Percentiles rank a stretch among this genome's conserved stretches.
These are phyloP conservation scores for Corella eumyota DNA, from an alignment of 23 tunicate species.

Conservation along the genomic window DNA sequence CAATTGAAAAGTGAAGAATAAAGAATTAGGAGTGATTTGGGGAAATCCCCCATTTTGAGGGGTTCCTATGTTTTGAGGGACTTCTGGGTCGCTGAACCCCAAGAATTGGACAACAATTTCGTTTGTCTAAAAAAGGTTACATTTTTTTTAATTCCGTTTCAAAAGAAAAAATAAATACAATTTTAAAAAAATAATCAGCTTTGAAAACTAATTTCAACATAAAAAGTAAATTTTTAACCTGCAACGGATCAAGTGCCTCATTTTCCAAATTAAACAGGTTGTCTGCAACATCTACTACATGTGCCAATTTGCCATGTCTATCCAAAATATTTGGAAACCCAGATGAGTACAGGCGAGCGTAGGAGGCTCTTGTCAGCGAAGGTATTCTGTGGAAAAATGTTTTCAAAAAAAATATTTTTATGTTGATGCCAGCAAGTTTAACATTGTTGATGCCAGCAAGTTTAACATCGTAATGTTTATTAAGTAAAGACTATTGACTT, in stretches of 20 bases:
- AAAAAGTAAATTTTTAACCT: too few relatives aligned
- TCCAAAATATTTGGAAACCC: conserved; percentile 65
- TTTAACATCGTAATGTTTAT: too few relatives aligned
- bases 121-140: conserved; percentile 36
- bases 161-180: not conserved
- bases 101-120: conserved; percentile 65
- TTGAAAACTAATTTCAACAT: not conserved
- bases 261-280: not conserved
- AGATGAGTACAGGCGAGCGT: conserved; percentile 52
- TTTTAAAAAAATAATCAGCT: not conserved
- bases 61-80: conserved; percentile 13
- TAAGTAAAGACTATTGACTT: too few relatives aligned
- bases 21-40: conserved; percentile 26
- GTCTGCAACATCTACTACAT: conserved; percentile 34
- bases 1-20: conserved; percentile 74
- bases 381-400: conserved; percentile 26
- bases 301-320: conserved; percentile 25
- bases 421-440: too few relatives aligned
- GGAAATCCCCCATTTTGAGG: conserved; percentile 8
- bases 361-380: conserved; percentile 44
- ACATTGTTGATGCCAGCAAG: too few relatives aligned
- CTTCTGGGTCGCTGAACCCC: conserved; percentile 43
- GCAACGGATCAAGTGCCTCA: conserved; percentile 44
- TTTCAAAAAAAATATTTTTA: too few relatives aligned
- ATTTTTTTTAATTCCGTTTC: not conserved